Percentiles rank a stretch among this genome's conserved stretches.
Evolutionary conservation across 2,797 vertebrate species (phyloP).

Genomic region (Gymnothorax reevesii): DNA sequence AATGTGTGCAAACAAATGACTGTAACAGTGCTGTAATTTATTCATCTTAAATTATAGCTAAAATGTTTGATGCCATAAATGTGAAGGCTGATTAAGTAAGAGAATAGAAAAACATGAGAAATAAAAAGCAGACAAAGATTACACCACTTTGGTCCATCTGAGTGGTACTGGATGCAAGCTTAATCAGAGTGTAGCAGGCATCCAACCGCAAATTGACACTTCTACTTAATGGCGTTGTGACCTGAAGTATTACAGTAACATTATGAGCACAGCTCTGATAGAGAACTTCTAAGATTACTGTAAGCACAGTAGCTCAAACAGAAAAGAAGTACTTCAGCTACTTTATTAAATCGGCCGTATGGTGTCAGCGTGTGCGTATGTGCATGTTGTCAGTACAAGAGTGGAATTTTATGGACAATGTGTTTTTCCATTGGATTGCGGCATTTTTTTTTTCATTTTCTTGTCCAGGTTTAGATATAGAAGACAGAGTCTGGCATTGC

Average conservation of each 20-base stretch:
- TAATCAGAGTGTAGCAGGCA: neutral
- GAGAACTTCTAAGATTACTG: neutral
- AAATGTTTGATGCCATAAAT: no score
- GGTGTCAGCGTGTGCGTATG: neutral
- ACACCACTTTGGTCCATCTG: neutral
- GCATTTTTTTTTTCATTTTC: neutral
- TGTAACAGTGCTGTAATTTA: neutral
- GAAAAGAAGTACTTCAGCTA: neutral
- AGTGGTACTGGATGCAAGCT: neutral
- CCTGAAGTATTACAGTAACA: neutral
- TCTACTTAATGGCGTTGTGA: neutral
- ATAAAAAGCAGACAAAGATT: neutral
- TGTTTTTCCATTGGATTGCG: neutral
- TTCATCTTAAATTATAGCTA: no score
- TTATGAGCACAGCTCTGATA: neutral
- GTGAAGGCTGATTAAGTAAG: no score
- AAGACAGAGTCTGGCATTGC: neutral
- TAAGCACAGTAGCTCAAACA: neutral
- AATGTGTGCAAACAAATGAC: neutral
- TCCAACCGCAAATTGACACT: neutral
- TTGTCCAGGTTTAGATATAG: neutral
- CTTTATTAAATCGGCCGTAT: neutral
- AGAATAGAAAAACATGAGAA: neutral
- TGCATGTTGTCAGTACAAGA: neutral
- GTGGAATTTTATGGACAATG: neutral